These are phyloP conservation scores for Andinoacara biseriatus DNA, from an alignment of 2,113 vertebrate genomes.

Conservation along the genomic window DNA sequence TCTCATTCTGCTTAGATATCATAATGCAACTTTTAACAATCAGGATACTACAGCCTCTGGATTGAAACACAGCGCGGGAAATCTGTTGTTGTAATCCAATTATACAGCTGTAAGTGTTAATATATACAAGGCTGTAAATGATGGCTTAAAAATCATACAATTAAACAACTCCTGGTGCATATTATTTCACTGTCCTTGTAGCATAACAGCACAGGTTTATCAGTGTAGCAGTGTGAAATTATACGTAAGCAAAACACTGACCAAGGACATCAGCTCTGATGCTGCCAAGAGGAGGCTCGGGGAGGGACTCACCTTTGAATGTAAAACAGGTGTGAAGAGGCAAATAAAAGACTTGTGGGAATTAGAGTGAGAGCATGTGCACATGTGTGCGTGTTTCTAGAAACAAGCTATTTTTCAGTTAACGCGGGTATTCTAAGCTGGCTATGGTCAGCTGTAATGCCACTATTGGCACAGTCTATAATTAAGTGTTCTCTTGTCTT, in stretches of 20 bases:
- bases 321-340: conserved; percentile 53
- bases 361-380: background rate
- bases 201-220: background rate
- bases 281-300: conserved; percentile 23
- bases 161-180: background rate
- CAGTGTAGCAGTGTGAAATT: background rate
- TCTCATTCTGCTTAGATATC: background rate
- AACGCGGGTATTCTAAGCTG: background rate
- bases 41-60: background rate
- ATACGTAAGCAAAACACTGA: conserved; percentile 16
- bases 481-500: background rate
- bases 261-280: conserved; percentile 27
- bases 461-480: background rate
- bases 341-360: conserved; percentile 33
- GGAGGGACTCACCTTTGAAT: conserved; percentile 53
- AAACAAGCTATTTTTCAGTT: conserved; percentile 15
- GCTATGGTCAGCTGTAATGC: background rate
- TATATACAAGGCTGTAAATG: background rate
- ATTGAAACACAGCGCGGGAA: conserved; percentile 4
- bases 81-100: conserved; percentile 14
- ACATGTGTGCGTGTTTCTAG: background rate
- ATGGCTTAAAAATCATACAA: background rate
- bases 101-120: background rate
- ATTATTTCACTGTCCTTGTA: background rate
- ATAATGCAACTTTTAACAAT: background rate